Evolutionary conservation across 2,113 vertebrate species (phyloP).

Genomic region (Hyperopisus bebe): DNA sequence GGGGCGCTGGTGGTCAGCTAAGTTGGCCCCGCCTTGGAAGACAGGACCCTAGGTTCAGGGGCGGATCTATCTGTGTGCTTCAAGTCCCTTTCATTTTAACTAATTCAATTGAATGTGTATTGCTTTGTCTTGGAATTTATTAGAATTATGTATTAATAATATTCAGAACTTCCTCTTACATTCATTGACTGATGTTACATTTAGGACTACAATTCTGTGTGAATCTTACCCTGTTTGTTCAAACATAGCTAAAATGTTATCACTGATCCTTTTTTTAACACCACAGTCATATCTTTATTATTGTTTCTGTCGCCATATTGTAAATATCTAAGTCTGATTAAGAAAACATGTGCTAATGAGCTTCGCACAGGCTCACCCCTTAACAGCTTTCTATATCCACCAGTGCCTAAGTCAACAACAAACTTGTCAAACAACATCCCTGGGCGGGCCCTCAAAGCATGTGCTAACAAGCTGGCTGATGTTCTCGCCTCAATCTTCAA

Average conservation of each 20-base stretch:
- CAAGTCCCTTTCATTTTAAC: not conserved
- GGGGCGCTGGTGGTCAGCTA: not conserved
- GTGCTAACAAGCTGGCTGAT: too few species aligned
- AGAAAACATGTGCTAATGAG: not conserved
- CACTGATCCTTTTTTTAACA: not conserved
- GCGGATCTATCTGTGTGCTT: not conserved
- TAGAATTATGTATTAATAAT: not conserved
- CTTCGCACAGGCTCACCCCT: not conserved
- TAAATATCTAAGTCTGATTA: not conserved
- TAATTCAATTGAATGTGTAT: not conserved
- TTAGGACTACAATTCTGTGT: not conserved
- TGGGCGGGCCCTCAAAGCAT: too few species aligned
- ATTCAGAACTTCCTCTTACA: not conserved
- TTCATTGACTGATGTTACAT: not conserved
- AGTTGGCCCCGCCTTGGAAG: not conserved
- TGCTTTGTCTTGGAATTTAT: not conserved
- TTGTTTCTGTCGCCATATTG: not conserved
- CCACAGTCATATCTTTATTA: not conserved
- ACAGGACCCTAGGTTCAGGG: not conserved
- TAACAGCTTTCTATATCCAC: not conserved
- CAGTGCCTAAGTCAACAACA: not conserved
- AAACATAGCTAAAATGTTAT: not conserved
- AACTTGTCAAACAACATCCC: too few species aligned
- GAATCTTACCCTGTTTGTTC: not conserved
- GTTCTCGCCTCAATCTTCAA: too few species aligned